These are phyloP conservation scores for Cataglyphis cursor DNA, from an alignment of 2,888 invertebrate genomes.

Conservation along the genomic window DNA sequence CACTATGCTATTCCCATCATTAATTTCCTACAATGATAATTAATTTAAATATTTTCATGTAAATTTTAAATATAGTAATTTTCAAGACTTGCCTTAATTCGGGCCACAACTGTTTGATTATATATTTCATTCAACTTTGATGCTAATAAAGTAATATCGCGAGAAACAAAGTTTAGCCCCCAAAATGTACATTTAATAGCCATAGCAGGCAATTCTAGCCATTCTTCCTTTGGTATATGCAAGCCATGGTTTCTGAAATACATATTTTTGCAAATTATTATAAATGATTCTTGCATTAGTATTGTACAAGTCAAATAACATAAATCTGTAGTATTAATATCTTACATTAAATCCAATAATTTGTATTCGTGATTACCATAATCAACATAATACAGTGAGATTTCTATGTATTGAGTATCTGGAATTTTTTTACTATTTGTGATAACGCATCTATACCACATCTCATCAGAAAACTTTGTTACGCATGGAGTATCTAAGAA, in stretches of 20 bases:
- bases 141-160: background rate
- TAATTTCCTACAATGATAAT: slow-evolving; percentile 64
- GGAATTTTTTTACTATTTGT: slow-evolving; percentile 86
- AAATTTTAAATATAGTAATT: slow-evolving; percentile 15
- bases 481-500: slow-evolving; percentile 89
- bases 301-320: slow-evolving; percentile 18
- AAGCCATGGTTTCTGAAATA: slow-evolving; percentile 25
- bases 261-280: slow-evolving; percentile 40
- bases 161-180: slow-evolving; percentile 55
- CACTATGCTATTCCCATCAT: slow-evolving; percentile 41
- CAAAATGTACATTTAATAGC: slow-evolving; percentile 75
- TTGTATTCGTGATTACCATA: slow-evolving; percentile 90
- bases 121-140: slow-evolving; percentile 52
- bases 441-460: slow-evolving; percentile 92
- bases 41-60: background rate
- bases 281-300: background rate
- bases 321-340: slow-evolving; percentile 4
- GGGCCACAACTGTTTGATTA: slow-evolving; percentile 56
- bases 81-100: slow-evolving; percentile 69
- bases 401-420: slow-evolving; percentile 80
- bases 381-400: slow-evolving; percentile 92
- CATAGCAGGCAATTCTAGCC: slow-evolving; percentile 76
- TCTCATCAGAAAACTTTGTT: slow-evolving; percentile 89
- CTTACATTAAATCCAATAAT: slow-evolving; percentile 66
- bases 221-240: slow-evolving; percentile 72